Evolutionary conservation across 2,113 vertebrate species (phyloP), one percentile per base, ranked within the genome.

Genomic region (Sceloporus undulatus): DNA sequence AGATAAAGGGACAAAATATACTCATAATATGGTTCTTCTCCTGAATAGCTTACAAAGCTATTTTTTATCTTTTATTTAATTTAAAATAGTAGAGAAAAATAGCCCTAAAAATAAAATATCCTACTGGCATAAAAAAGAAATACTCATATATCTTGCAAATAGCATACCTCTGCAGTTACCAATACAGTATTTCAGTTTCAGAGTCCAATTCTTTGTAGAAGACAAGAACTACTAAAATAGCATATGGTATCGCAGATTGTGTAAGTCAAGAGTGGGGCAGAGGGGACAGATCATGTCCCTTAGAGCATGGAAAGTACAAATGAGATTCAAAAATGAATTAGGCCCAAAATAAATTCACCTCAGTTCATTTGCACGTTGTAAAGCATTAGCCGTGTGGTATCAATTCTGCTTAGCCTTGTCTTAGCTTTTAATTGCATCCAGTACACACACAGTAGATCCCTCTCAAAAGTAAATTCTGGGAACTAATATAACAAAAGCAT

Each of bases 281-380:
- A 71, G 80, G 88, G 87, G 9, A 84, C 68, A 90, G 78, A 66
- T 79, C 25, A 7, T n/a, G 86, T 93, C 90, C 86, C 90, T 74
- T 56, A 82, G 92, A 92, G 88, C 10, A 94, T 2, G 14, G 38
- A 89, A 87, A 90, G 16, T 0, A 92, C 62, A 91, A 91, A 93
- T 59, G 77, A 93, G 88, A 90, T 0, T 75, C 79, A 86, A 83
- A 91, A 92, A 81, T 68, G 85, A 92, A 85, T 82, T n/a, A 85
- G 80, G 82, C 18, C 91, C 80, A 90, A 0, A 87, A 75, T 90
- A 93, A 94, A 94, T 92, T 94, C 92, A 95, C 94, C 93, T 94
- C 93, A 90, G 54, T 92, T 88, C 85, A 89, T 74, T 21, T 29
- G 27, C 66, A 54, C 0, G 0, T 62, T 11, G 77, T 59, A 87